Evolutionary conservation across 2,113 vertebrate genomes (phyloP).

Genomic region (Ellobius talpinus): DNA sequence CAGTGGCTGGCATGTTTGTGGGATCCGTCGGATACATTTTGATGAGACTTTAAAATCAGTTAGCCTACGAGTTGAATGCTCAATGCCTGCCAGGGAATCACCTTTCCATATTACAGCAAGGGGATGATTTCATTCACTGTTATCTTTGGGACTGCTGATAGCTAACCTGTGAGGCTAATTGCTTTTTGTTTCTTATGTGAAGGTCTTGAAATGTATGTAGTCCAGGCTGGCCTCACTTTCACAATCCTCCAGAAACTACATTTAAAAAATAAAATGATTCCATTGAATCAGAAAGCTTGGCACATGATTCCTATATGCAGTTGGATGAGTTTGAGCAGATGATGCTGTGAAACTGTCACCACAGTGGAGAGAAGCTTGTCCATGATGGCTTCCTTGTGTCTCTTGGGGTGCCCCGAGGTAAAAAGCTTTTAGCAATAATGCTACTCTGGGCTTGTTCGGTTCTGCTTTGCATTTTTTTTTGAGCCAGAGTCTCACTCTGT

Average conservation of each 20-base stretch:
- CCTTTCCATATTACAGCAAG: too few species aligned
- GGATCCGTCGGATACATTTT: neutral
- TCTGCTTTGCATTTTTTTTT: neutral
- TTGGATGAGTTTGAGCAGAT: neutral
- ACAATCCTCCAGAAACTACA: neutral
- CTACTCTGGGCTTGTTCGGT: neutral
- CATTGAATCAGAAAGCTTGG: neutral
- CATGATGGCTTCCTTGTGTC: neutral
- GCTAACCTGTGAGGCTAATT: neutral
- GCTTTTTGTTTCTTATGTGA: neutral
- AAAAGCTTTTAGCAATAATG: neutral
- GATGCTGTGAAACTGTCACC: neutral
- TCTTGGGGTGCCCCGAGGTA: neutral
- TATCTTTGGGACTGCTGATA: neutral
- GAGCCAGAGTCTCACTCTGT: neutral
- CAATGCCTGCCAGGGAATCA: neutral
- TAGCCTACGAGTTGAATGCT: neutral
- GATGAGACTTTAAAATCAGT: neutral
- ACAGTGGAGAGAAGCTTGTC: neutral
- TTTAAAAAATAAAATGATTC: neutral
- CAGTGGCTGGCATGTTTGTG: neutral
- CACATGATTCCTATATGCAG: rapidly evolving
- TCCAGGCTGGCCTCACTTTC: neutral
- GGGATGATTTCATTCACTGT: neutral
- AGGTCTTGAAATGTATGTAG: neutral